Base-by-base conservation (phyloP, 1,140 invertebrate species). In the Helicoverpa zea region DNA sequence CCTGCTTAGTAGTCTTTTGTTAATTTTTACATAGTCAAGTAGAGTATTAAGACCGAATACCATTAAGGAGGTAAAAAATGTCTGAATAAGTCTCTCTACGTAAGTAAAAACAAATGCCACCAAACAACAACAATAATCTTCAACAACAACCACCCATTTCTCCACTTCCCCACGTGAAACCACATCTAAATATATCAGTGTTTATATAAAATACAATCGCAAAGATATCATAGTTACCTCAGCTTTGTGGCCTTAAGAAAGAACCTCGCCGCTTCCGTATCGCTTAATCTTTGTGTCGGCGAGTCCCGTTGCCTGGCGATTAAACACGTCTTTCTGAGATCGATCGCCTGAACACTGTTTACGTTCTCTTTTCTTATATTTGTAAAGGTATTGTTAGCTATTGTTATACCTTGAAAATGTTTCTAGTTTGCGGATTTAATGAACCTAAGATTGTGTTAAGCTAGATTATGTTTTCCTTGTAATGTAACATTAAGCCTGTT, bases 271-370 rank as follows among this genome's bases (percentile, higher is more conserved):
- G 52, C n/a, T 73, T 56, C 52, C 75, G 78, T 83, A 80, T 51
- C 84, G 68, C 83, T 88, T 86, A 83, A 86, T 86, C 86, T 83
- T 76, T 76, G 56, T 73, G 70, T 73, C 70, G 70, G 51, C 54
- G n/a, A 51, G 68, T 14, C 73, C 35, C 72, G 82, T 84, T 84
- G 85, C 84, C 80, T 74, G 79, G 85, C 87, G 87, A 87, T 88
- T 86, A 86, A 83, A 84, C 84, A 85, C 81, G 83, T 84, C 83
- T 83, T 78, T 83, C 76, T 58, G 23, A 79, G 82, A 83, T 87
- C 82, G 82, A 85, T 85, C 78, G 82, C 61, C 81, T 54, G 61
- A 49, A 80, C 70, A 66, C 16, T 79, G 81, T 79, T 82, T 83
- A 64, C 58, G 43, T 13, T 66, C 54, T 59, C 59, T 66, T 43